Percentiles rank a stretch among this genome's conserved stretches.
Conservation (phyloP, 2,797 vertebrate genomes). For the Protosalanx chinensis region DNA sequence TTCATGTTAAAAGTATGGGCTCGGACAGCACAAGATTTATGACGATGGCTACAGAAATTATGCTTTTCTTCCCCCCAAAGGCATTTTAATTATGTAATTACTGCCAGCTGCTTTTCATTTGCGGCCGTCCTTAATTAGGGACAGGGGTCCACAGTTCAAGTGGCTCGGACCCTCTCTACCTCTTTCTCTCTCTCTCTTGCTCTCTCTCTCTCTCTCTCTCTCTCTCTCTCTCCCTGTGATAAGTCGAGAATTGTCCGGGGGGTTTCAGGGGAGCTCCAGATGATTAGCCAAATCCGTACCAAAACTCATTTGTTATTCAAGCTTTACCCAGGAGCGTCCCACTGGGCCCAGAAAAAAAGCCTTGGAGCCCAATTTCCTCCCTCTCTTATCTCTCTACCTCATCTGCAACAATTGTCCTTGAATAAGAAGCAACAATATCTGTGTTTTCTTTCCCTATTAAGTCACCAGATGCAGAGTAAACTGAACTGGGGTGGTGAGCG, state of each 20-base stretch:
- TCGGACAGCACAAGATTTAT: constrained; percentile 99
- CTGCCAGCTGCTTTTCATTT: constrained; percentile 95
- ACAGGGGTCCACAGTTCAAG: constrained; percentile 76
- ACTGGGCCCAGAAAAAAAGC: constrained; percentile 55
- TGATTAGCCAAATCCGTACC: constrained; percentile 74
- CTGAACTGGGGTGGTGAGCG: constrained; percentile 31
- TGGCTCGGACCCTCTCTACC: constrained; percentile 58
- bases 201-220: constrained; percentile 3
- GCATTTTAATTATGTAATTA: constrained; percentile 99
- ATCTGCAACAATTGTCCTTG: constrained; percentile 60
- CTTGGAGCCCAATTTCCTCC: constrained; percentile 61
- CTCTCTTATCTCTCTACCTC: constrained; percentile 63
- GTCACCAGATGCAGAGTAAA: constrained; percentile 57
- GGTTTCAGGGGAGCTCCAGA: constrained; percentile 51
- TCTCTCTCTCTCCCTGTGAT: constrained; percentile 53
- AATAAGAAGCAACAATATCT: constrained; percentile 47
- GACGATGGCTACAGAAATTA: constrained; percentile 92
- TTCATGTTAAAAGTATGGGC: constrained; percentile 81
- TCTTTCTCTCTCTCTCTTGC: not conserved
- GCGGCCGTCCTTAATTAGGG: constrained; percentile 87
- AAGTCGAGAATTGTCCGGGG: constrained; percentile 68
- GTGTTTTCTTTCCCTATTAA: constrained; percentile 68
- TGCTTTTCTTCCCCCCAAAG: constrained; percentile 88
- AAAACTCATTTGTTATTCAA: constrained; percentile 77
- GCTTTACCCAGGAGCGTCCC: constrained; percentile 64